Evolutionary conservation across 2,113 vertebrate species (phyloP).

Genomic region (Nothocercus nigrocapillus): DNA sequence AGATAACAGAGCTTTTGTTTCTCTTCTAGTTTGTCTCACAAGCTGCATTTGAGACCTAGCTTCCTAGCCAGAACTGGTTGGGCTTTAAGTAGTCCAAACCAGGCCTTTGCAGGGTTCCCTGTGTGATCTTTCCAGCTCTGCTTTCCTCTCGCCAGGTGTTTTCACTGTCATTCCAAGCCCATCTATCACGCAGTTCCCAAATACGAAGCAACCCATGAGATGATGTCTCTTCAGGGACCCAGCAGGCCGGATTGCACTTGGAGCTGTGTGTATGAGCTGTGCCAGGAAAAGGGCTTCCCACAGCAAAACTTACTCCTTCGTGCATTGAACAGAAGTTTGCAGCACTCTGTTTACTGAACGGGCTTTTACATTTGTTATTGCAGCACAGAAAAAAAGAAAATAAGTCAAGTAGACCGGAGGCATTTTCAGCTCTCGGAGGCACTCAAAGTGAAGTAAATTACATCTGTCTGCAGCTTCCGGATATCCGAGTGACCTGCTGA

Average conservation of each 20-base stretch:
- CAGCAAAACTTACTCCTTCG: background rate
- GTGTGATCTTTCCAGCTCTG: background rate
- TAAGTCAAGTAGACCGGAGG: background rate
- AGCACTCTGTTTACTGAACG: background rate
- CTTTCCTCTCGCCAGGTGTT: background rate
- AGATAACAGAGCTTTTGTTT: background rate
- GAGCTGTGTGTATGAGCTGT: background rate
- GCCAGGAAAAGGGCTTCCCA: background rate
- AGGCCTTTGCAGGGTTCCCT: background rate
- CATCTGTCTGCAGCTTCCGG: background rate
- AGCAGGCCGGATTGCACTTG: background rate
- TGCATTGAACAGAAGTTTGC: background rate
- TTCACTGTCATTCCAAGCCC: background rate
- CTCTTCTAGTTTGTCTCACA: background rate
- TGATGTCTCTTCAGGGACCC: background rate
- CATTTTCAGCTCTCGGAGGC: constrained; percentile 4
- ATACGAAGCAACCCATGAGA: background rate
- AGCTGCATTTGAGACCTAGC: background rate
- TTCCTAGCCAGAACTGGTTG: background rate
- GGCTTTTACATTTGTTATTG: background rate
- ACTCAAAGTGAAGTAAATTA: background rate
- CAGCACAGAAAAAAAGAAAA: background rate
- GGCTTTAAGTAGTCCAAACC: background rate
- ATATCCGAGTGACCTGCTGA: background rate
- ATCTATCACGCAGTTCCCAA: background rate